Conservation (phyloP, 2,113 vertebrate genomes). For the Hippopotamus amphibius region DNA sequence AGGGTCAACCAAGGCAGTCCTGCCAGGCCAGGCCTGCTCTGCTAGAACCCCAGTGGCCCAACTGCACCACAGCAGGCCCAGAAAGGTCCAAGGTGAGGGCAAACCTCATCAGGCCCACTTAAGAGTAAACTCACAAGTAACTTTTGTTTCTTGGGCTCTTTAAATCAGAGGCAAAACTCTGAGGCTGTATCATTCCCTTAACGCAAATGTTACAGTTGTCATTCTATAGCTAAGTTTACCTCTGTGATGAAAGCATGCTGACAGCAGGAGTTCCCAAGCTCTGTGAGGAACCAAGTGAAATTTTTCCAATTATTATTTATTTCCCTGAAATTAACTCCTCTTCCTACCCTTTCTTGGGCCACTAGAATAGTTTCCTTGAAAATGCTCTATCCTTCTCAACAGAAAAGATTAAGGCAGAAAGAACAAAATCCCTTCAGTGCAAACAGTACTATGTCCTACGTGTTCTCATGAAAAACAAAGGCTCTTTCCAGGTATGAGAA, state of each 20-base stretch:
- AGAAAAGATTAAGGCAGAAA: conserved; percentile 5
- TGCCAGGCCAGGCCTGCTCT: neutral
- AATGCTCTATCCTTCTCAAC: neutral
- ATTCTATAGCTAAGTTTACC: neutral
- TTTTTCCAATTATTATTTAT: conserved; percentile 3
- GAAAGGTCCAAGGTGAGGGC: neutral
- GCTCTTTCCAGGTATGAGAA: neutral
- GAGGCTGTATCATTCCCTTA: neutral
- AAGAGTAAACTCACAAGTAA: neutral
- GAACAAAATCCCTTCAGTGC: neutral
- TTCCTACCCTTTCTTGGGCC: conserved; percentile 6
- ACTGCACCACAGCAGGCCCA: neutral
- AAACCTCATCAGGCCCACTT: neutral
- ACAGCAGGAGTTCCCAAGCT: neutral
- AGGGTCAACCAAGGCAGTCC: neutral
- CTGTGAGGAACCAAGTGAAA: neutral
- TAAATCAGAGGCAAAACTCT: neutral
- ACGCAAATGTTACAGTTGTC: neutral
- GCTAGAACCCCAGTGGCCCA: neutral
- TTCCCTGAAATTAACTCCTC: conserved; percentile 31
- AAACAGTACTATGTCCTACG: neutral
- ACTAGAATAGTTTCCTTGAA: conserved; percentile 22
- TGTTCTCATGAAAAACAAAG: neutral
- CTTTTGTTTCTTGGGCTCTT: neutral
- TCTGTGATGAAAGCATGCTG: neutral